phyloP scores from a whole-genome alignment of 1,140 invertebrate genomes.

The Oedothorax gibbosus region DNA sequence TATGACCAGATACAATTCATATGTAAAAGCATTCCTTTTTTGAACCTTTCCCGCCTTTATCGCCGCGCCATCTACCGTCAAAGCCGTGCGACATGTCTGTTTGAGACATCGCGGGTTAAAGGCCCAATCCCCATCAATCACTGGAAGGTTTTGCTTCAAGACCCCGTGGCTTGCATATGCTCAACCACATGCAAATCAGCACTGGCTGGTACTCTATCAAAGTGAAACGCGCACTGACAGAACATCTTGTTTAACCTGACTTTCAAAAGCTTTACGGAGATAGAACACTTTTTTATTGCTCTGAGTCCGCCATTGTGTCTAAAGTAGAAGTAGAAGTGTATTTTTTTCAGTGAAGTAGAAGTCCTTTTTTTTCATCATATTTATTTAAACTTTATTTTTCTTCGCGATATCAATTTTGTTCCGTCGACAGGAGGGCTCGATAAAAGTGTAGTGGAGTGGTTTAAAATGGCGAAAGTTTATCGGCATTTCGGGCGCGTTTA shows the following conservation, averaged over 20 bases:
- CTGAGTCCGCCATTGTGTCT: conserved; percentile 44
- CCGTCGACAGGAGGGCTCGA: conserved; percentile 57
- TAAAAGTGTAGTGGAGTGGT: conserved; percentile 59
- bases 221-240: conserved; percentile 59
- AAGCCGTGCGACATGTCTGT: conserved; percentile 25
- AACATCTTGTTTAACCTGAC: conserved; percentile 60
- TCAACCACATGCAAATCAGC: conserved; percentile 59
- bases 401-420: conserved; percentile 59
- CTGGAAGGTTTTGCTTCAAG: conserved; percentile 28
- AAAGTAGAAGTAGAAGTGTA: conserved; percentile 32
- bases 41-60: conserved; percentile 43
- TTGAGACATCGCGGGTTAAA: conserved; percentile 56
- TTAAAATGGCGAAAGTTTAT: conserved; percentile 60
- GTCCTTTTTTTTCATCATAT: conserved; percentile 29
- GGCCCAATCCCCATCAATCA: conserved; percentile 54
- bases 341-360: not conserved
- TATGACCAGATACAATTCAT: too few species aligned
- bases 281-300: conserved; percentile 59
- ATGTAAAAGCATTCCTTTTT: conserved; percentile 38
- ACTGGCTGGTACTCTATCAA: conserved; percentile 58
- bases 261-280: conserved; percentile 59
- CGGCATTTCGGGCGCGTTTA: conserved; percentile 58
- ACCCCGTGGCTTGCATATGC: conserved; percentile 51
- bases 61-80: conserved; percentile 45
- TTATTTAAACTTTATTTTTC: conserved; percentile 38